These are phyloP conservation scores for Spheniscus mendiculus DNA, from an alignment of 2,113 vertebrate species.

Conservation along the genomic window DNA sequence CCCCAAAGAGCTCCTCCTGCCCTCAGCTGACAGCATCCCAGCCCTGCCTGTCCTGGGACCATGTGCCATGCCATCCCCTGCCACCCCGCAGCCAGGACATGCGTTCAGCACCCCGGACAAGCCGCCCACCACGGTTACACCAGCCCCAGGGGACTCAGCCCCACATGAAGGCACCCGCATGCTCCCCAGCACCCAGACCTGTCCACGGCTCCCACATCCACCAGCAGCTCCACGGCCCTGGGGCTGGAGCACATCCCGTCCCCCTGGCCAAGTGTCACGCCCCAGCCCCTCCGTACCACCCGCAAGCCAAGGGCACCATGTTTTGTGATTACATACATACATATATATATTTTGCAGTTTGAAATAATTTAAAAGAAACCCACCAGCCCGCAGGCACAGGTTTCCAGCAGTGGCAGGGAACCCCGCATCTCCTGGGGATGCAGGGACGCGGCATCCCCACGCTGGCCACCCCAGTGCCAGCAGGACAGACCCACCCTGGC, in stretches of 20 bases:
- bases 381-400: rapidly evolving
- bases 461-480: background rate
- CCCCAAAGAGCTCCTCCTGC: background rate
- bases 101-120: rapidly evolving
- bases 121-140: rapidly evolving
- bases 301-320: rapidly evolving
- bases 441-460: rapidly evolving
- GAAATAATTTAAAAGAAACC: constrained; percentile 24
- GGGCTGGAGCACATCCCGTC: rapidly evolving
- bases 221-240: rapidly evolving
- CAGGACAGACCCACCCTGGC: background rate
- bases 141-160: background rate
- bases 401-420: background rate
- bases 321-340: background rate
- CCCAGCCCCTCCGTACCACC: background rate
- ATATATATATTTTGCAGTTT: background rate
- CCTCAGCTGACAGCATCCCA: background rate
- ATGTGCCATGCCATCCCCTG: background rate
- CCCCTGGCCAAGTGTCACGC: no score
- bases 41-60: background rate
- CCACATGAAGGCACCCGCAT: rapidly evolving
- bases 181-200: background rate
- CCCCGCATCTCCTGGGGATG: background rate
- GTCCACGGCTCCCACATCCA: rapidly evolving
- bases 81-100: rapidly evolving